These are phyloP conservation scores for Pecten maximus DNA, from an alignment of 2,888 invertebrate species.

Conservation along the genomic window DNA sequence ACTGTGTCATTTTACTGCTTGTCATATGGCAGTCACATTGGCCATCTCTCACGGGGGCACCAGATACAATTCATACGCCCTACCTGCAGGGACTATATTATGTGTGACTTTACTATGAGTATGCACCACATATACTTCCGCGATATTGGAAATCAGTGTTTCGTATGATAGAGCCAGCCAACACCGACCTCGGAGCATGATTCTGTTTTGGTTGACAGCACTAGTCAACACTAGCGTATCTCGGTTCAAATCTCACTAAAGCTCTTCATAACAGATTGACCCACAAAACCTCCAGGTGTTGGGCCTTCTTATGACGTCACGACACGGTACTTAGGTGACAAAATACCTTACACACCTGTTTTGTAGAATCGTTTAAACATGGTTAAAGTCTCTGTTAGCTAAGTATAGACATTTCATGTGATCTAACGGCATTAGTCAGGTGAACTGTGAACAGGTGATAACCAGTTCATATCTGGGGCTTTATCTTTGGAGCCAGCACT, in stretches of 20 bases:
- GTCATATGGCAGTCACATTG: too few species aligned
- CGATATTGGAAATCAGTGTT: not conserved
- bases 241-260: not conserved
- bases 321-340: conserved; percentile 20
- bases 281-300: not conserved
- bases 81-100: too few species aligned
- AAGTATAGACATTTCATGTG: not conserved
- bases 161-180: too few species aligned
- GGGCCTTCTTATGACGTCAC: not conserved
- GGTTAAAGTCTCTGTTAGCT: not conserved
- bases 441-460: not conserved
- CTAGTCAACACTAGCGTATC: not conserved
- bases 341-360: conserved; percentile 28
- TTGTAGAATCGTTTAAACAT: not conserved
- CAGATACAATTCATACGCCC: too few species aligned
- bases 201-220: not conserved
- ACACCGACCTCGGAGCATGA: not conserved
- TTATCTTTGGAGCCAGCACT: not conserved
- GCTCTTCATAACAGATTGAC: not conserved
- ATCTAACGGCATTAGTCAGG: not conserved
- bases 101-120: too few species aligned
- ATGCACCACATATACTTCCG: not conserved
- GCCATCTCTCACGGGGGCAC: too few species aligned
- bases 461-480: not conserved
- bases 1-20: too few species aligned